Percentiles rank a stretch among this genome's conserved stretches.
phyloP scores from a whole-genome alignment of 1,140 invertebrate genomes.

The Chelonus insularis region DNA sequence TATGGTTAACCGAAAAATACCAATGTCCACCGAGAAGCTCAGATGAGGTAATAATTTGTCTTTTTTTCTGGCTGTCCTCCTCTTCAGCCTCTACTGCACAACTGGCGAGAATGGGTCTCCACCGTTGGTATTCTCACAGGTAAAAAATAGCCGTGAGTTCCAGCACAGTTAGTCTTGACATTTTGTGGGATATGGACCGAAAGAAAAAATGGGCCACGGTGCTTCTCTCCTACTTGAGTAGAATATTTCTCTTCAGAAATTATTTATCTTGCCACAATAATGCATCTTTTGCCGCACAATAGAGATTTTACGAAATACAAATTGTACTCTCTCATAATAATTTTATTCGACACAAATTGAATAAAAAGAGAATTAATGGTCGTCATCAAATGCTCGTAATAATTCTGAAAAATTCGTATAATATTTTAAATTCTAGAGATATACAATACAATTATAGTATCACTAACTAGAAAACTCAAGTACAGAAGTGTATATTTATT shows the following conservation, averaged over 20 bases:
- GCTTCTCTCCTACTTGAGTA: neutral
- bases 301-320: no score
- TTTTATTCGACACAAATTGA: no score
- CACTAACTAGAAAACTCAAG: no score
- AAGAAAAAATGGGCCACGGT: conserved; percentile 33
- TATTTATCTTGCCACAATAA: neutral
- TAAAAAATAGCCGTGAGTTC: conserved; percentile 27
- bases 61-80: conserved; percentile 15
- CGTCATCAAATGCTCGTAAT: no score
- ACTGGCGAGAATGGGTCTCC: conserved; percentile 13
- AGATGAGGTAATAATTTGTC: conserved; percentile 27
- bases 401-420: no score
- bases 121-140: conserved; percentile 6
- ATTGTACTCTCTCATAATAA: no score
- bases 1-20: conserved; percentile 27
- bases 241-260: neutral
- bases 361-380: no score
- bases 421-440: no score
- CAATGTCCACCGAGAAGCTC: conserved; percentile 4
- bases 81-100: neutral
- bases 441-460: no score
- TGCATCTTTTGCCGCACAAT: no score
- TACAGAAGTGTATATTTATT: neutral
- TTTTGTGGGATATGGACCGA: conserved; percentile 34
- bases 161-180: conserved; percentile 21